Base-by-base conservation (phyloP, 2,797 vertebrate genomes). In the Lateolabrax maculatus region DNA sequence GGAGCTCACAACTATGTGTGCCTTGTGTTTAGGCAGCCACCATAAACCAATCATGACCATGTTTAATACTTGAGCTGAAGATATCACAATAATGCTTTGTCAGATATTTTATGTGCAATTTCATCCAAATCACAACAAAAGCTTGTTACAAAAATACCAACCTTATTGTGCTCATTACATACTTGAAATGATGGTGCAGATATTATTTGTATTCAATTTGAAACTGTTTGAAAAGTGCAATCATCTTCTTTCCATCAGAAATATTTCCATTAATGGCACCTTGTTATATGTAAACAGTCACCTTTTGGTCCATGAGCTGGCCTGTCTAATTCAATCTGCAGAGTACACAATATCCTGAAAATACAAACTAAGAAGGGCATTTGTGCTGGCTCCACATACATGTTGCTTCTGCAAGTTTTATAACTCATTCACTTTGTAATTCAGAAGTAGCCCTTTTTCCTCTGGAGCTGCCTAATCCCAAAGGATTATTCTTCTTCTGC, bases 221-320 rank as follows among this genome's bases (percentile, higher is more conserved):
- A 29, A 73, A 41, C 13, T 34, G 18, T 52, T 61, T 62, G 27
- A 56, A 83, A 87, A 87, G 81, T 78, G 48, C 72, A 65, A 75
- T 71, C 13, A 48, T 70, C 34, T 49, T 84, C 29, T 69, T 37
- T 83, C 43, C 25, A 31, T 71, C 46, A 74, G 39, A 84, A 77
- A 75, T 36, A 13, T 21, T 79, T 78, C 77, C 49, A 48, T 83
- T 87, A 69, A 76, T 79, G 79, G 84, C 83, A 79, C 60, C 48
- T 73, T 64, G 63, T 82, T 78, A 34, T 41, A 79, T 82, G 90
- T 91, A 89, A 93, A 92, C 89, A 83, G 70, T 64, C 67, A 67
- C 34, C 1, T 66, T 88, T 90, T 91, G 90, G 90, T 92, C 89
- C 84, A 85, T 86, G 61, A 77, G 49, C 39, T 77, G 79, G 72